Evolutionary conservation across 2,888 invertebrate genomes (phyloP).

Genomic region (Antheraea yamamai): DNA sequence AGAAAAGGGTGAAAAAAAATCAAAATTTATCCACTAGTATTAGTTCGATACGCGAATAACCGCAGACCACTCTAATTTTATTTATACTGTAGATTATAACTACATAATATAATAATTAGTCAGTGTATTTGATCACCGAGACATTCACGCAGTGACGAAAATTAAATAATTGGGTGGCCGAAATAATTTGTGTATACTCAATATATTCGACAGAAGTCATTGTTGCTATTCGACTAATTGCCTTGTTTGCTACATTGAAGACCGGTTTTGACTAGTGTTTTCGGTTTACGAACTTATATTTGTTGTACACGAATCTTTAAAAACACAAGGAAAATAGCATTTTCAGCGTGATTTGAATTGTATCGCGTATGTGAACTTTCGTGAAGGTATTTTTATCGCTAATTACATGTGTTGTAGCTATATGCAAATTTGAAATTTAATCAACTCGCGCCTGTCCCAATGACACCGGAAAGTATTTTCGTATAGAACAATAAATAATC

Average conservation of each 20-base stretch:
- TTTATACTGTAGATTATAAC: no score
- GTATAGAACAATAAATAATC: no score
- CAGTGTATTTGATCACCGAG: background rate
- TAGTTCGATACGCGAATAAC: no score
- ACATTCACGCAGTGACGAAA: background rate
- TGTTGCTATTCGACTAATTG: background rate
- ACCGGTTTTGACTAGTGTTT: background rate
- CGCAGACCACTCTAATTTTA: no score
- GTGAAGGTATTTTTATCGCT: background rate
- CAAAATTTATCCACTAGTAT: no score
- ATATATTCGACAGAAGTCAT: background rate
- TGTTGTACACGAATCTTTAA: background rate
- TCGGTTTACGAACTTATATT: background rate
- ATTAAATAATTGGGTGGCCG: background rate
- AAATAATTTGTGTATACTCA: background rate
- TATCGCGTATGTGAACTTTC: background rate
- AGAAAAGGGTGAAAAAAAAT: no score
- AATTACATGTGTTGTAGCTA: no score
- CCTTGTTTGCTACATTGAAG: constrained; percentile 3
- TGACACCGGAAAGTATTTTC: background rate
- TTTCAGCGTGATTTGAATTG: background rate
- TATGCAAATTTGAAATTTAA: background rate
- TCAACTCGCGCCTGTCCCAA: background rate
- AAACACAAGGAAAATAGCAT: background rate
- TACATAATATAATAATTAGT: no score